Base-by-base conservation (phyloP, 2,113 vertebrate species). In the Rousettus leschenaultii region DNA sequence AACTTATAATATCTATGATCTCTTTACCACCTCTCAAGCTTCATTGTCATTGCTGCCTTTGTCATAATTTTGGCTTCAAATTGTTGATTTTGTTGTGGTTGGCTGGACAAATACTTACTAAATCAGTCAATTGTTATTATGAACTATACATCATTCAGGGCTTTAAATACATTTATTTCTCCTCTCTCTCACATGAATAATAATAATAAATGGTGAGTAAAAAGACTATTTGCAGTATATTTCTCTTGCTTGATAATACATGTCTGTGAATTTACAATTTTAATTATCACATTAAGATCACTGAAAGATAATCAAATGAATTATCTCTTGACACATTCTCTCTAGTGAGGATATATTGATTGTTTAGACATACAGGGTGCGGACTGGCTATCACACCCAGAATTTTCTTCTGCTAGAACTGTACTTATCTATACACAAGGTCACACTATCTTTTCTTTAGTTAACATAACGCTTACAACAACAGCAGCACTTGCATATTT, bases 281-380 rank as follows among this genome's bases (percentile, higher is more conserved):
- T 89, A 94, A 91, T 80, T 43, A 82, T 28, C 24, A 70, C 24
- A 92, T 91, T 92, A 94, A 95, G 48, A 66, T 93, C 26, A 65
- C 0, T 53, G 85, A 87, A 93, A 91, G 15, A 65, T 61, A 78
- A 70, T 59, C 51, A 65, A 80, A 70, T 38, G 16, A 43, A 57
- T 40, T 15, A 1, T 74, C 43, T 75, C 89, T 55, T 78, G 55
- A 55, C 22, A 89, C 30, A 38, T 63, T 79, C 21, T 16, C 15
- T 90, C 28, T 57, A 33, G 48, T 33, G 30, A 92, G 19, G 26
- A 68, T 66, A 1, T 12, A 21, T 11, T 68, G 11, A 5, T n/a
- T 38, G 6, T n/a, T 85, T 2, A 87, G 5, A 70, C 33, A 63
- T 45, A 43, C 65, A 71, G 28, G 10, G 0, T 83, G 0, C 45